Conservation (phyloP, 2,888 invertebrate species). For the Drosophila recens region DNA sequence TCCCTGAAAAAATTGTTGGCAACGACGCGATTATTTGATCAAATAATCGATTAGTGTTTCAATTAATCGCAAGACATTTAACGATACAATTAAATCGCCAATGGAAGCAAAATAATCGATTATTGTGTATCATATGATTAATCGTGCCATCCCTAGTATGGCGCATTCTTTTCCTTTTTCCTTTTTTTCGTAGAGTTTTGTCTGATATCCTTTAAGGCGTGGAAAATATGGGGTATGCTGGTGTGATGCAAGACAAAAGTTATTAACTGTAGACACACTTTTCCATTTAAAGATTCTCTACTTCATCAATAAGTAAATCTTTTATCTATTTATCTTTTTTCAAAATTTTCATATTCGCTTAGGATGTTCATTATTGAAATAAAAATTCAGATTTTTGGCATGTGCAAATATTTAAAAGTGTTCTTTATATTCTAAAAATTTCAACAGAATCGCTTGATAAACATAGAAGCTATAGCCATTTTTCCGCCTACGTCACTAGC, state of each 20-base stretch:
- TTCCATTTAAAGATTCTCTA: neutral
- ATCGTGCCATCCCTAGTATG: too few species aligned
- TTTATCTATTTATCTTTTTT: neutral
- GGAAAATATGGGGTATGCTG: too few species aligned
- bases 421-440: neutral
- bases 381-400: neutral
- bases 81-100: too few species aligned
- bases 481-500: neutral
- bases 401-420: too few species aligned
- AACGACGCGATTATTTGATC: too few species aligned
- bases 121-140: too few species aligned
- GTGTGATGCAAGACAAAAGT: neutral
- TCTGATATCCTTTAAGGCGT: conserved; percentile 7
- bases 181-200: neutral
- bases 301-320: neutral
- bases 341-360: neutral
- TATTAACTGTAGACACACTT: neutral
- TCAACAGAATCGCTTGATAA: neutral
- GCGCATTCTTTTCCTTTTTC: conserved; percentile 20
- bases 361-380: neutral
- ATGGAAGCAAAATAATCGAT: too few species aligned
- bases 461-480: neutral
- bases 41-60: too few species aligned
- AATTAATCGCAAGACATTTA: too few species aligned
- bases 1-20: too few species aligned